These are phyloP conservation scores for Andrena marginata DNA, from an alignment of 2,888 invertebrate species.

Conservation along the genomic window DNA sequence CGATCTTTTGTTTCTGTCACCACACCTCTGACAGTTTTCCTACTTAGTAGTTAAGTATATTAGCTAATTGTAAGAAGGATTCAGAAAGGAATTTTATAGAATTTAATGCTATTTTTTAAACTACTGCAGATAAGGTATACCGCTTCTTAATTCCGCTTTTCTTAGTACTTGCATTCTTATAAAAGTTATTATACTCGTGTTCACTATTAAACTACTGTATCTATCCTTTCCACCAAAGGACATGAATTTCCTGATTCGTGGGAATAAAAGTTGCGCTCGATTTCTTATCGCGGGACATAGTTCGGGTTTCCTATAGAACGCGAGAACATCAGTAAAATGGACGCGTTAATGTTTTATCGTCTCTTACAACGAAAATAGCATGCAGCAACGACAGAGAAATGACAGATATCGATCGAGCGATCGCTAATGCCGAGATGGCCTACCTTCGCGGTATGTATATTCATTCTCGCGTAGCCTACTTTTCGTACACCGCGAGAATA, in stretches of 20 bases:
- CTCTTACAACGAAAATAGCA: constrained; percentile 30
- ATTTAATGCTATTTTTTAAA: too few relatives aligned
- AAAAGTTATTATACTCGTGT: neutral
- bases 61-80: too few relatives aligned
- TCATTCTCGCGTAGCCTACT: constrained; percentile 63
- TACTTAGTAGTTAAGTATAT: too few relatives aligned
- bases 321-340: neutral
- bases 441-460: constrained; percentile 43
- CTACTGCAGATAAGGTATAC: too few relatives aligned
- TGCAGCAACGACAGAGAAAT: constrained; percentile 15
- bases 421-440: constrained; percentile 42
- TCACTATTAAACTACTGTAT: neutral
- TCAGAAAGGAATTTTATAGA: too few relatives aligned
- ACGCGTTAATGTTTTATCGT: constrained; percentile 33
- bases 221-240: neutral
- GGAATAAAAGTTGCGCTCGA: neutral
- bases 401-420: constrained; percentile 58
- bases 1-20: too few relatives aligned
- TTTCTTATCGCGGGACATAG: neutral
- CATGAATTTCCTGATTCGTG: neutral
- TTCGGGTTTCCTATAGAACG: neutral
- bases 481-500: constrained; percentile 55
- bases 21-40: too few relatives aligned
- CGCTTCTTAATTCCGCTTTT: too few relatives aligned
- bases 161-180: too few relatives aligned